Evolutionary conservation across 2,888 invertebrate genomes (phyloP).

Genomic region (Stegana nigrithorax): DNA sequence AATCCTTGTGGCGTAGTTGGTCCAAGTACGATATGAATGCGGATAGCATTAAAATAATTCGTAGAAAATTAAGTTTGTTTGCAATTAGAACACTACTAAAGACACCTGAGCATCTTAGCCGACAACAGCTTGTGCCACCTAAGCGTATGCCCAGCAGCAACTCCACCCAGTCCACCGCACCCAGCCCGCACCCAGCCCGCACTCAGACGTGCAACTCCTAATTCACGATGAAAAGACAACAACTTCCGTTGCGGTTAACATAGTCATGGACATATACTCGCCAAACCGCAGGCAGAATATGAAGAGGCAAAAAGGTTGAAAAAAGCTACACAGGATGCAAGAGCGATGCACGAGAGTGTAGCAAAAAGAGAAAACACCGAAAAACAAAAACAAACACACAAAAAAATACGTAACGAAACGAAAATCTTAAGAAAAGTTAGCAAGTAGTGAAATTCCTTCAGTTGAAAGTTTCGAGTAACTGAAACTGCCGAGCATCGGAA

Average conservation of each 20-base stretch:
- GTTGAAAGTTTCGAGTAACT: conserved; percentile 47
- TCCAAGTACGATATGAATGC: neutral
- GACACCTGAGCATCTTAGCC: conserved; percentile 49
- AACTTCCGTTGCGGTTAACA: no score
- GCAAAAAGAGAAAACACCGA: neutral
- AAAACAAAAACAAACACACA: neutral
- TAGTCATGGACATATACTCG: no score
- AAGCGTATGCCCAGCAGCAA: no score
- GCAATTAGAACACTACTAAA: conserved; percentile 62
- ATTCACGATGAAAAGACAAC: no score
- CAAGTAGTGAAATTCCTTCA: conserved; percentile 58
- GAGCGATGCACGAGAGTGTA: neutral
- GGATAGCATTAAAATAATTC: conserved; percentile 50
- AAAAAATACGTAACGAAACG: neutral
- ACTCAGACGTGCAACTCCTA: no score
- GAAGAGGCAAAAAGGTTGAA: neutral
- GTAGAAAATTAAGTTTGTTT: conserved; percentile 59
- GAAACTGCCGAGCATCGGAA: conserved; percentile 9
- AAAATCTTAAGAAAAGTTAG: conserved; percentile 42
- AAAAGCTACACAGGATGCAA: neutral
- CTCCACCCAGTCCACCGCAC: no score
- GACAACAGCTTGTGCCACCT: neutral
- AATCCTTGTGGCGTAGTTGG: no score
- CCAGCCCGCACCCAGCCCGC: no score
- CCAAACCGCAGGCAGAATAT: neutral